Evolutionary conservation across 2,113 vertebrate species (phyloP).

Genomic region (Arizona elegans): DNA sequence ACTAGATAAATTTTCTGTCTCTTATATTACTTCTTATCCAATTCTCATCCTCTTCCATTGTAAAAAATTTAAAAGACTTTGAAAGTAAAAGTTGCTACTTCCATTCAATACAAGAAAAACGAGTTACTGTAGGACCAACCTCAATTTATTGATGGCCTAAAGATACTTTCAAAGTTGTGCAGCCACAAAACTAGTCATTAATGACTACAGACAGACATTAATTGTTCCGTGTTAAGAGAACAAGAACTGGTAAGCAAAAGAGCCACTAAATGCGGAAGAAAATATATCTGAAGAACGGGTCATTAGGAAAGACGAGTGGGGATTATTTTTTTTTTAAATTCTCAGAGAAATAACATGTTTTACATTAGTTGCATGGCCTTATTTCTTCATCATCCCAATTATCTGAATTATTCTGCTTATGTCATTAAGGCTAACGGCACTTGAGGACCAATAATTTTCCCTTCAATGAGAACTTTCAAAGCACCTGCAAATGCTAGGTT

Average conservation of each 20-base stretch:
- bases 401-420: slow-evolving; percentile 1
- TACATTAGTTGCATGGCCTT: not conserved
- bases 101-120: not conserved
- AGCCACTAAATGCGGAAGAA: accelerated
- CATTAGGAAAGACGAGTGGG: not conserved
- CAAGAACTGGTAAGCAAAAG: not conserved
- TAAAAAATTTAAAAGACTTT: not conserved
- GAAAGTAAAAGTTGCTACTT: not conserved
- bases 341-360: not conserved
- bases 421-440: not conserved
- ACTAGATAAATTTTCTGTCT: not conserved
- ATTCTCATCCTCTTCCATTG: not conserved
- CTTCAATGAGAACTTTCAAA: not conserved
- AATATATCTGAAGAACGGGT: not conserved
- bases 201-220: not conserved
- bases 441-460: not conserved
- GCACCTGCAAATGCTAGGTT: not conserved
- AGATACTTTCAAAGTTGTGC: not conserved
- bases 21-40: not conserved
- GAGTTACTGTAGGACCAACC: slow-evolving; percentile 6
- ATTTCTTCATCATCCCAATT: not conserved
- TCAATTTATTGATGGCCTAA: not conserved
- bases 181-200: not conserved
- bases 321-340: not conserved
- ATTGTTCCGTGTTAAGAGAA: not conserved